phyloP scores from a whole-genome alignment of 1,140 invertebrate genomes.

The Cecropterus lyciades region DNA sequence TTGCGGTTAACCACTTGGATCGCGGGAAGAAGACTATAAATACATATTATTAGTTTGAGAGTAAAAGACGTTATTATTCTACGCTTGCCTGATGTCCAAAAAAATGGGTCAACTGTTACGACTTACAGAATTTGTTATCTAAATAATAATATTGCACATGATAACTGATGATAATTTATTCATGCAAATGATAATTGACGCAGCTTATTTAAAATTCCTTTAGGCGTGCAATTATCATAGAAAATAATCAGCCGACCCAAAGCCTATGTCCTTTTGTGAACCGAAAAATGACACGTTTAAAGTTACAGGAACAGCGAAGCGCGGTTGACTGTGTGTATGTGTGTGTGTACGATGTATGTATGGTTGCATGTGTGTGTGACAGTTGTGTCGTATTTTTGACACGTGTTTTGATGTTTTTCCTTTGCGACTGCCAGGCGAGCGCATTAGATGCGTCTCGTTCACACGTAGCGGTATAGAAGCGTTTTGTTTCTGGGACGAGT shows the following conservation, averaged over 20 bases:
- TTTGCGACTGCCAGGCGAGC: slow-evolving; percentile 28
- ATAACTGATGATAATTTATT: too few relatives aligned
- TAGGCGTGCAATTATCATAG: not conserved
- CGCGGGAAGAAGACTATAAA: too few relatives aligned
- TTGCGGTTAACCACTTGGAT: too few relatives aligned
- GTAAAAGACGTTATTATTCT: too few relatives aligned
- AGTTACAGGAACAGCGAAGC: slow-evolving; percentile 30
- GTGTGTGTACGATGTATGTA: slow-evolving; percentile 9
- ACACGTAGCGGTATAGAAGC: slow-evolving; percentile 49
- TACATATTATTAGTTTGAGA: too few relatives aligned
- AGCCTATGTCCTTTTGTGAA: slow-evolving; percentile 24
- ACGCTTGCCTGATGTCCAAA: too few relatives aligned
- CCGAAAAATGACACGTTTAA: slow-evolving; percentile 19
- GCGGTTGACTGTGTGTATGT: slow-evolving; percentile 22
- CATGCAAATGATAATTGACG: too few relatives aligned
- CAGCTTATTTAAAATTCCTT: too few relatives aligned
- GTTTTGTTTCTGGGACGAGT: slow-evolving; percentile 53
- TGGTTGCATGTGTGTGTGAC: slow-evolving; percentile 32
- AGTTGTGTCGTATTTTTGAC: slow-evolving; percentile 46
- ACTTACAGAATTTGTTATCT: too few relatives aligned
- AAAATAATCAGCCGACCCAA: not conserved
- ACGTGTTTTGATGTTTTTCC: slow-evolving; percentile 40
- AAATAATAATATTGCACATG: too few relatives aligned
- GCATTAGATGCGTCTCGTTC: slow-evolving; percentile 58
- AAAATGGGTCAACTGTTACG: too few relatives aligned